These are phyloP conservation scores for Ostrea denselamellosa DNA, from an alignment of 1,140 invertebrate genomes.

Conservation along the genomic window DNA sequence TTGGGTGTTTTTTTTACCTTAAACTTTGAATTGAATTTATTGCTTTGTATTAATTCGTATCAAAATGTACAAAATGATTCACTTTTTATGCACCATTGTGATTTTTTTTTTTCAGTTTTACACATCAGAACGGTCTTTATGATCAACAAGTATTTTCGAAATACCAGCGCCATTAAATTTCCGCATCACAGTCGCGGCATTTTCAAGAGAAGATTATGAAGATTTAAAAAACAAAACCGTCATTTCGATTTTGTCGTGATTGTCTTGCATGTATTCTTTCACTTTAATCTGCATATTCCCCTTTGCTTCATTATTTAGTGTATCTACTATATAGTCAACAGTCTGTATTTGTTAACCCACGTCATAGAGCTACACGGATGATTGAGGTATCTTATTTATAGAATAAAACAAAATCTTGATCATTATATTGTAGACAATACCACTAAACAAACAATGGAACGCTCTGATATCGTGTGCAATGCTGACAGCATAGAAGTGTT, in stretches of 20 bases:
- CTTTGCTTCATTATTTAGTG: not conserved
- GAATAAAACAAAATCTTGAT: not conserved
- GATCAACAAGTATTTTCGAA: no score
- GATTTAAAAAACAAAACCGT: not conserved
- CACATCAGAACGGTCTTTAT: no score
- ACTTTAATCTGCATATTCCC: not conserved
- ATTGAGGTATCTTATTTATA: not conserved
- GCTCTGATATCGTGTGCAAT: conserved; percentile 42
- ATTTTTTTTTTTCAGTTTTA: no score
- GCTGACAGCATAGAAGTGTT: conserved; percentile 31
- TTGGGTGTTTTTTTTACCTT: no score
- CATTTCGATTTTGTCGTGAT: not conserved
- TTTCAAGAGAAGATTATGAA: no score
- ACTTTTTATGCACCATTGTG: no score
- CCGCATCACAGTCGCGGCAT: no score
- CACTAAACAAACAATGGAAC: not conserved
- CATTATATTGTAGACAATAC: not conserved
- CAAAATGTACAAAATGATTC: no score
- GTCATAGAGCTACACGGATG: not conserved
- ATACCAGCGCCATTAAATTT: no score
- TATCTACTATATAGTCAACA: no score
- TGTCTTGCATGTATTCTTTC: not conserved
- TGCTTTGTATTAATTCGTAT: no score
- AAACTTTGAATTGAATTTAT: no score
- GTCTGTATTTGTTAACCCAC: not conserved